Evolutionary conservation across 2,113 vertebrate genomes (phyloP).

Genomic region (Noturus placidus): DNA sequence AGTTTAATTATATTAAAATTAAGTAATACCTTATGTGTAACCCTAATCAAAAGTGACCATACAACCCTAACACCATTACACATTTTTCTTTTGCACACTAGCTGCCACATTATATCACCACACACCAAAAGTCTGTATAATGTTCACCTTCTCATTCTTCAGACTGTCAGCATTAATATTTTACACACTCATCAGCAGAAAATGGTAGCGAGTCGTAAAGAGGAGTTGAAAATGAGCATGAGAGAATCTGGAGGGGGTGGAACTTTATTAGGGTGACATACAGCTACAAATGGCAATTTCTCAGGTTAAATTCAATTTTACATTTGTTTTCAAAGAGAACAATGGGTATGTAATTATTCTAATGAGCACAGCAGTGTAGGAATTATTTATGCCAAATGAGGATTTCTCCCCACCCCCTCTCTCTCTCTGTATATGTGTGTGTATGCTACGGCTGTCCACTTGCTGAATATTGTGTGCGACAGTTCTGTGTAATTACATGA

Average conservation of each 20-base stretch:
- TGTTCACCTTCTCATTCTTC: conserved; percentile 63
- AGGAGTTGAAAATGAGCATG: conserved; percentile 36
- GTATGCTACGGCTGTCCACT: conserved; percentile 10
- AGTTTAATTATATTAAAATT: neutral
- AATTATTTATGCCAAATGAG: conserved; percentile 65
- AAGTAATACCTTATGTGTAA: neutral
- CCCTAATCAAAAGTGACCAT: neutral
- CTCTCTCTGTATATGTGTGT: neutral
- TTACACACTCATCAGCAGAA: conserved; percentile 70
- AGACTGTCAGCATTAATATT: conserved; percentile 72
- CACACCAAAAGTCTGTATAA: conserved; percentile 60
- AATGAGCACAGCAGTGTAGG: conserved; percentile 60
- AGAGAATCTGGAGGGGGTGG: conserved; percentile 54
- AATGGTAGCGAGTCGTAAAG: conserved; percentile 27
- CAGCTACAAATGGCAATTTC: conserved; percentile 70
- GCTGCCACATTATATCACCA: neutral
- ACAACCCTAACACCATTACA: neutral
- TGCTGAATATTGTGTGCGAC: conserved; percentile 41
- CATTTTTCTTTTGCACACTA: neutral
- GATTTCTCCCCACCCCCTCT: no score
- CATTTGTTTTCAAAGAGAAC: conserved; percentile 65
- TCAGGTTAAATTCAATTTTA: conserved; percentile 70
- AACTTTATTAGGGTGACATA: conserved; percentile 73
- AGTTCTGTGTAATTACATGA: conserved; percentile 44
- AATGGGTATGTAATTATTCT: conserved; percentile 68